These are phyloP conservation scores for Chaetodon trifascialis DNA, from an alignment of 2,113 vertebrate species.

Conservation along the genomic window DNA sequence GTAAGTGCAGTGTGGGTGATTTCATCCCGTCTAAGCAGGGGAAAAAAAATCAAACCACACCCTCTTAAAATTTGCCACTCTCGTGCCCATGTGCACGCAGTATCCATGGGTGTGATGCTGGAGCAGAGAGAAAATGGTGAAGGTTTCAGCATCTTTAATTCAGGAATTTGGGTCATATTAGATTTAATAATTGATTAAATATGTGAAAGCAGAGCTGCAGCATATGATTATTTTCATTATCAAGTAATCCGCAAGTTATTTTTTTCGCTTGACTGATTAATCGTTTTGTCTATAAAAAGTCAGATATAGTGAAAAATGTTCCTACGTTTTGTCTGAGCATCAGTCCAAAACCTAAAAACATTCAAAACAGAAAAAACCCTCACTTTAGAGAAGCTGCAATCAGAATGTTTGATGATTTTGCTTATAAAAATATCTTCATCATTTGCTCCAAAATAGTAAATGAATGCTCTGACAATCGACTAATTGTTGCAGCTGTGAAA, in stretches of 20 bases:
- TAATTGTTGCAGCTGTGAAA: background rate
- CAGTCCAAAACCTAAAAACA: background rate
- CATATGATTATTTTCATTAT: background rate
- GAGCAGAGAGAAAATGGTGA: slow-evolving; percentile 27
- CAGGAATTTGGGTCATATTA: background rate
- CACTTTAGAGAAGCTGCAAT: background rate
- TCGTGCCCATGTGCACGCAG: slow-evolving; percentile 19
- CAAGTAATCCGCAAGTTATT: background rate
- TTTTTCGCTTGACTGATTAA: background rate
- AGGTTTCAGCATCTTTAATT: background rate
- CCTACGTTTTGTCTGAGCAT: background rate
- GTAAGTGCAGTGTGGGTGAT: slow-evolving; percentile 45
- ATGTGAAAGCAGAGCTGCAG: background rate
- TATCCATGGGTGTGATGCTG: slow-evolving; percentile 27
- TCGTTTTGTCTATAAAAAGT: no score
- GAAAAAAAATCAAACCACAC: slow-evolving; percentile 63
- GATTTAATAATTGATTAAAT: background rate
- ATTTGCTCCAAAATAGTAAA: background rate
- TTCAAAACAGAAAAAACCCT: background rate
- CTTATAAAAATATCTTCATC: background rate
- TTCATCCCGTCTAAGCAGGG: slow-evolving; percentile 43
- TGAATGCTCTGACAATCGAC: background rate
- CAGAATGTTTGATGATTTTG: background rate
- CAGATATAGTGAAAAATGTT: background rate
- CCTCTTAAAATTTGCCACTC: slow-evolving; percentile 59